These are phyloP conservation scores for Homarus gammarus DNA, from an alignment of 2,888 invertebrate species.

Conservation along the genomic window DNA sequence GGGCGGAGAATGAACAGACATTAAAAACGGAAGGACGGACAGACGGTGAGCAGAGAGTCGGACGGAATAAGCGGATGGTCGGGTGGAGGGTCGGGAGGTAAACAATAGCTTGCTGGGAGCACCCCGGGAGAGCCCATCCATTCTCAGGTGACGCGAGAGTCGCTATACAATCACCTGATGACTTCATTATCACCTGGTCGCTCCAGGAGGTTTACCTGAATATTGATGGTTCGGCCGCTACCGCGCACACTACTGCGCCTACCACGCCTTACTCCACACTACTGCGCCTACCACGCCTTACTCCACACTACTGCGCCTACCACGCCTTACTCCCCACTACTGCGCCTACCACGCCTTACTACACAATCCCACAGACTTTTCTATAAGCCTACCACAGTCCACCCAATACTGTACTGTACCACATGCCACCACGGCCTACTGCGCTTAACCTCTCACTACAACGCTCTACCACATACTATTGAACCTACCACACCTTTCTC, in stretches of 20 bases:
- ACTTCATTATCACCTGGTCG: slow-evolving; percentile 58
- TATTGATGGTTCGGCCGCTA: slow-evolving; percentile 42
- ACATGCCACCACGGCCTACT: too few species aligned
- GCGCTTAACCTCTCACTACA: too few species aligned
- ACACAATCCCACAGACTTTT: too few species aligned
- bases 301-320: not conserved
- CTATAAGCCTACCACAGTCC: too few species aligned
- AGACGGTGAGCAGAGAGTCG: too few species aligned
- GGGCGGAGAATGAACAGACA: too few species aligned
- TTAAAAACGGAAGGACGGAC: too few species aligned
- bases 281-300: not conserved
- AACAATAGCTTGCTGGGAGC: slow-evolving; percentile 23
- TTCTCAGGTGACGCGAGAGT: slow-evolving; percentile 28
- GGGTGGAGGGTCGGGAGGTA: not conserved
- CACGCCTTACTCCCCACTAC: not conserved
- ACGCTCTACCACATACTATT: too few species aligned
- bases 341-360: not conserved
- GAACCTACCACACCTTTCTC: too few species aligned
- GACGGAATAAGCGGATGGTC: too few species aligned
- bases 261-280: not conserved
- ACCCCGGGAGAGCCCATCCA: slow-evolving; percentile 15
- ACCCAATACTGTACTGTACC: too few species aligned
- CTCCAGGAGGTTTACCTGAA: slow-evolving; percentile 40
- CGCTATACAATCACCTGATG: slow-evolving; percentile 46
- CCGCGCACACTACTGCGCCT: not conserved